Conservation (phyloP, 1,140 invertebrate genomes). For the Heliconius himera region DNA sequence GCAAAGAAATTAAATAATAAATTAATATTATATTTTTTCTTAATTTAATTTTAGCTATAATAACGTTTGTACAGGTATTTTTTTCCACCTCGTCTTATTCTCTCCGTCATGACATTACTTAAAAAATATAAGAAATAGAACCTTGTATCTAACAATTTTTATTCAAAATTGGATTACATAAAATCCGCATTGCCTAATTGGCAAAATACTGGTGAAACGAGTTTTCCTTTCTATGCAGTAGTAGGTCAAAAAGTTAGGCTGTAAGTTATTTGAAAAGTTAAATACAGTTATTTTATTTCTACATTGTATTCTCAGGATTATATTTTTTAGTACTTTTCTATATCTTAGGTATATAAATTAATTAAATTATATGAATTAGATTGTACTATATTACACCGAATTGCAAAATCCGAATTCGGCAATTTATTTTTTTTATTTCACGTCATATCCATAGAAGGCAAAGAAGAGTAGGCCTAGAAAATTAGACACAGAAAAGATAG, state of each 20-base stretch:
- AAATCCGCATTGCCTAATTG: slow-evolving; percentile 10
- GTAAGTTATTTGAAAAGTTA: slow-evolving; percentile 12
- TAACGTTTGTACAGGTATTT: too few relatives aligned
- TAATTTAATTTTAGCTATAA: too few relatives aligned
- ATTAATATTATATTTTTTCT: too few relatives aligned
- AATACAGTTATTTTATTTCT: background rate
- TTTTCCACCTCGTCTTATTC: background rate
- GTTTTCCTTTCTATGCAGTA: slow-evolving; percentile 6
- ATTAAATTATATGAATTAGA: too few relatives aligned
- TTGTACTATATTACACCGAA: too few relatives aligned
- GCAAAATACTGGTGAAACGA: slow-evolving; percentile 4
- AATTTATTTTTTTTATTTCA: too few relatives aligned
- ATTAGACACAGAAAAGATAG: too few relatives aligned
- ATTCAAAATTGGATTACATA: background rate
- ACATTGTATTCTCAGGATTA: background rate
- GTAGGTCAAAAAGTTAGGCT: slow-evolving; percentile 12
- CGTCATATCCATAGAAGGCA: too few relatives aligned
- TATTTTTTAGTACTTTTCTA: background rate
- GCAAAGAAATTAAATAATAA: too few relatives aligned
- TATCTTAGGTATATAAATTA: background rate
- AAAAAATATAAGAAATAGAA: background rate
- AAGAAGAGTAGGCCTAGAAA: too few relatives aligned
- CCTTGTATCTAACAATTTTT: background rate
- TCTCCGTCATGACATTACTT: background rate
- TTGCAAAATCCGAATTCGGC: too few relatives aligned